These are phyloP conservation scores for Lithodes maja DNA, from an alignment of 2,888 invertebrate genomes.

Conservation along the genomic window DNA sequence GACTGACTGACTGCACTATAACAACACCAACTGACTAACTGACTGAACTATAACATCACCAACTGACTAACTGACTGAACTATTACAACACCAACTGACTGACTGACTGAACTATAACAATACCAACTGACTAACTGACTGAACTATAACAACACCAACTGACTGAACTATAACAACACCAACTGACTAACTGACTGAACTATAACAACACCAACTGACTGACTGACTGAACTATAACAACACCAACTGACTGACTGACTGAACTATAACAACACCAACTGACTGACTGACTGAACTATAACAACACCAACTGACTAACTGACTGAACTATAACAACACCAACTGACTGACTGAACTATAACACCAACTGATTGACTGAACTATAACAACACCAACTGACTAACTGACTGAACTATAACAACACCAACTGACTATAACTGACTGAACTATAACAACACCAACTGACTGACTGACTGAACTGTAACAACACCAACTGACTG, in stretches of 20 bases:
- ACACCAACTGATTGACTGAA: background rate
- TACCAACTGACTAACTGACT: background rate
- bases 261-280: background rate
- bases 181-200: background rate
- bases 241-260: background rate
- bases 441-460: background rate
- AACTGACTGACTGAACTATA: background rate
- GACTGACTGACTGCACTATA: slow-evolving; percentile 18
- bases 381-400: background rate
- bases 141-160: background rate
- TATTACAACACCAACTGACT: background rate
- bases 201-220: too few relatives aligned
- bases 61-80: background rate
- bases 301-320: background rate
- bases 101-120: background rate
- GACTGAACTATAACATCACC: background rate
- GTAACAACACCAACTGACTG: background rate
- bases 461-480: background rate
- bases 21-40: background rate
- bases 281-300: background rate
- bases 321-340: background rate
- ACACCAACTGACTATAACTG: slow-evolving; percentile 1
- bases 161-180: background rate
- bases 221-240: too few relatives aligned
- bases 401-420: background rate